A percentile compares a stretch with the other conserved stretches of the same genome.
These are phyloP conservation scores for Rousettus leschenaultii DNA, from an alignment of 2,113 vertebrate genomes.

Conservation along the genomic window DNA sequence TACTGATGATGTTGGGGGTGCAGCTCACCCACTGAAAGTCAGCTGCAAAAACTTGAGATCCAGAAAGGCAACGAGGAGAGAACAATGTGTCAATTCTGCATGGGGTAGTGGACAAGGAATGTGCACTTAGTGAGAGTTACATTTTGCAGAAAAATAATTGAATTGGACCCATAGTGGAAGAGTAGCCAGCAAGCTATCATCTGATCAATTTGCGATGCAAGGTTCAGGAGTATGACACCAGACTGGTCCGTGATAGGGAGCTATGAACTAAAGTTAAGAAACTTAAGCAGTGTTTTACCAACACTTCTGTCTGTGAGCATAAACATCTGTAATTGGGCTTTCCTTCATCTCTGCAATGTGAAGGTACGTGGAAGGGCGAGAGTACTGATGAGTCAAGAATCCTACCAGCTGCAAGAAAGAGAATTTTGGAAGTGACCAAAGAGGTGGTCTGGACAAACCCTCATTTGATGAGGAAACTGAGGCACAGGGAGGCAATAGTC, in stretches of 20 bases:
- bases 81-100: fast-evolving
- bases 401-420: neutral
- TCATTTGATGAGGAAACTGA: neutral
- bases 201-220: neutral
- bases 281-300: neutral
- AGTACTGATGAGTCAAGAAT: neutral
- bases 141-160: neutral
- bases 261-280: neutral
- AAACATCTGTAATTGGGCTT: neutral
- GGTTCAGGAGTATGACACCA: neutral
- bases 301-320: neutral
- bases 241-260: neutral
- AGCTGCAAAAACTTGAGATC: neutral
- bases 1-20: neutral
- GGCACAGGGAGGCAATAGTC: neutral
- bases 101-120: neutral
- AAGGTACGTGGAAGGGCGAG: neutral
- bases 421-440: neutral
- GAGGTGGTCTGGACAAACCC: neutral
- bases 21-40: neutral
- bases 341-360: neutral
- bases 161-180: neutral
- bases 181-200: neutral
- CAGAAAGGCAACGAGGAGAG: neutral
- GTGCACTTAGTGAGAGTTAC: neutral